Percentiles rank a stretch among this genome's conserved stretches.
These are phyloP conservation scores for Triplophysa siluroides DNA, from an alignment of 2,113 vertebrate genomes.

Conservation along the genomic window DNA sequence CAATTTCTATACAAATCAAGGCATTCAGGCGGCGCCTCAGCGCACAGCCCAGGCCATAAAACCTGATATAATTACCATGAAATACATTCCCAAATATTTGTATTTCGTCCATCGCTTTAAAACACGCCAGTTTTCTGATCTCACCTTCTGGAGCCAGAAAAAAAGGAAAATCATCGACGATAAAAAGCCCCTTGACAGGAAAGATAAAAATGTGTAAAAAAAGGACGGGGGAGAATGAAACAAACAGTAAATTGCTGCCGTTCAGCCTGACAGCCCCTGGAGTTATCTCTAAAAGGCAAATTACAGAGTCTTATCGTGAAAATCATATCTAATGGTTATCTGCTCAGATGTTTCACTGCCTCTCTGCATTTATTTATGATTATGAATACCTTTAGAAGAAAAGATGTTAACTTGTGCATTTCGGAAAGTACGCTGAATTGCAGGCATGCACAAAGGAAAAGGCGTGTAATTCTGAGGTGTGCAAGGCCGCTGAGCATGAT, in stretches of 20 bases:
- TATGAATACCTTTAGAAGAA: slow-evolving; percentile 60
- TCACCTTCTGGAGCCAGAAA: slow-evolving; percentile 84
- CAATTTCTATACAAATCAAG: slow-evolving; percentile 99
- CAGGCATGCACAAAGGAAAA: slow-evolving; percentile 40
- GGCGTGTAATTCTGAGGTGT: slow-evolving; percentile 48
- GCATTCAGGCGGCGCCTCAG: slow-evolving; percentile 98
- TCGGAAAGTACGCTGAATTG: slow-evolving; percentile 55
- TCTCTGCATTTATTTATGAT: slow-evolving; percentile 61
- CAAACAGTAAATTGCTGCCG: slow-evolving; percentile 70
- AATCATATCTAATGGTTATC: slow-evolving; percentile 86
- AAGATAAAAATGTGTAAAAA: slow-evolving; percentile 77
- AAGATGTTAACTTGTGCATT: slow-evolving; percentile 60
- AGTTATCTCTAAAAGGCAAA: slow-evolving; percentile 80
- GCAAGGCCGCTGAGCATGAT: slow-evolving; percentile 22
- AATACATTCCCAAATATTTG: slow-evolving; percentile 99
- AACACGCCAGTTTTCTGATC: slow-evolving; percentile 77
- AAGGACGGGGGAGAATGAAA: slow-evolving; percentile 61
- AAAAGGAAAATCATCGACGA: slow-evolving; percentile 75
- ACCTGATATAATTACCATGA: slow-evolving; percentile 99
- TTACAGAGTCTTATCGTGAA: slow-evolving; percentile 83
- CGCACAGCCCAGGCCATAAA: slow-evolving; percentile 97
- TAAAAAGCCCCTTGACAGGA: slow-evolving; percentile 74
- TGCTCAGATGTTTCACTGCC: slow-evolving; percentile 57
- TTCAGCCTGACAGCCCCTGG: slow-evolving; percentile 75
- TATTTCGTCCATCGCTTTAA: slow-evolving; percentile 86